These are phyloP conservation scores for Mechanitis messenoides DNA, from an alignment of 2,888 invertebrate genomes.

Conservation along the genomic window DNA sequence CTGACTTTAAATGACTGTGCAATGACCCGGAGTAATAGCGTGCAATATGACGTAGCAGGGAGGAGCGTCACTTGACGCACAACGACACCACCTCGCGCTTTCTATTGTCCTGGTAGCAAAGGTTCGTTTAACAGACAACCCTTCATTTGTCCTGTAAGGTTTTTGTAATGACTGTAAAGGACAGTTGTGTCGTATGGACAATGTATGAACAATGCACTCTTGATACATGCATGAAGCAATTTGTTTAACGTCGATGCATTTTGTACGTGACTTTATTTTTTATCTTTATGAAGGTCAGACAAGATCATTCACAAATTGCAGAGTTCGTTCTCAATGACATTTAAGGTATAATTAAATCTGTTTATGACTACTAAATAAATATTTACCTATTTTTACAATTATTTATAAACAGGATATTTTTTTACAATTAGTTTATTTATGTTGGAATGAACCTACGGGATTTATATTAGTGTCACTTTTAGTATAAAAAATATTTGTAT, in stretches of 20 bases:
- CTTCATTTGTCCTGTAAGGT: constrained; percentile 59
- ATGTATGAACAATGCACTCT: constrained; percentile 27
- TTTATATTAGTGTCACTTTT: too few relatives aligned
- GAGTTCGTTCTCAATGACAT: constrained; percentile 6
- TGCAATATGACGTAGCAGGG: constrained; percentile 16
- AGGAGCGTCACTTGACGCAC: constrained; percentile 25
- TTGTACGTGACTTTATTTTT: constrained; percentile 35
- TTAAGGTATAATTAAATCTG: constrained; percentile 2
- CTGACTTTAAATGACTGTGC: constrained; percentile 32
- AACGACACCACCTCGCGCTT: constrained; percentile 38
- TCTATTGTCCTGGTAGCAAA: constrained; percentile 60
- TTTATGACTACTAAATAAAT: constrained; percentile 2
- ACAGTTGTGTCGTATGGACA: constrained; percentile 22
- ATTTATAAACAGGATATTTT: not conserved
- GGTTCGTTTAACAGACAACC: constrained; percentile 64
- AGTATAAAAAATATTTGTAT: not conserved
- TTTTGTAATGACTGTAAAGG: constrained; percentile 45
- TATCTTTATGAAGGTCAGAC: constrained; percentile 24
- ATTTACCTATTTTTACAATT: not conserved
- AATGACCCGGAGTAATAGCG: constrained; percentile 39
- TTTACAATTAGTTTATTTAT: not conserved
- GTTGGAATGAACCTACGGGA: too few relatives aligned
- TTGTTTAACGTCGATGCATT: constrained; percentile 28
- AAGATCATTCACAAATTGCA: constrained; percentile 15
- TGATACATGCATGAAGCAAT: constrained; percentile 15